Evolutionary conservation across 2,797 vertebrate genomes (phyloP), one percentile per base, ranked within the genome.

Genomic region (Chaenodraco wilsoni): DNA sequence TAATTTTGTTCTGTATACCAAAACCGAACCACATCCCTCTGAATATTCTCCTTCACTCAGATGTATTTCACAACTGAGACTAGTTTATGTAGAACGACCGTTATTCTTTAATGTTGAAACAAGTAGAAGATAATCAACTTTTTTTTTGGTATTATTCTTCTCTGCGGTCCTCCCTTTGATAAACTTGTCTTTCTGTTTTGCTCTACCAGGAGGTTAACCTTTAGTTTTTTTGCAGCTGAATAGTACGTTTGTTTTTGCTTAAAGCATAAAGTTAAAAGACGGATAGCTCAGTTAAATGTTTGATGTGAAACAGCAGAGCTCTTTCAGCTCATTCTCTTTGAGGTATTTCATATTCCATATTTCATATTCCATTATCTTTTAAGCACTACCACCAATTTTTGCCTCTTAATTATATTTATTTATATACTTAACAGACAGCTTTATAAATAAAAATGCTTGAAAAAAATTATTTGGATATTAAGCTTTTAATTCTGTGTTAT

Each of bases 291-390:
- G 11, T 41, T 12, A 57, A 6, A 66, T 46, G 59, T 70, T 62
- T 37, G 9, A 62, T 73, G 55, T 48, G 41, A 61, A 65, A 40
- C 27, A 51, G 49, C 21, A 1, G 9, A 21, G 19, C 44, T 49
- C 56, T 69, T 40, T 37, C 27, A 55, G 11, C 27, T 52, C 48
- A 49, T 56, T 69, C 49, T 51, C 40, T 79, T 61, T 69, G 67
- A 56, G 69, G 49, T 64, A 13, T 51, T 67, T 45, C 56, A 13
- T 21, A 1, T 21, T n/a, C 19, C n/a, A n/a, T n/a, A n/a, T n/a
- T n/a, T n/a, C n/a, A n/a, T n/a, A n/a, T n/a, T 46, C 13, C 54
- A 49, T 49, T 51, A 49, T 68, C 45, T 65, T 49, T 69, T 16
- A 19, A 19, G 19, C 41, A 50, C 33, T 58, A 14, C 12, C 44